Percentiles rank a stretch among this genome's conserved stretches.
Evolutionary conservation across 1,140 invertebrate genomes (phyloP).

Genomic region (Leptonema lineaticorne): DNA sequence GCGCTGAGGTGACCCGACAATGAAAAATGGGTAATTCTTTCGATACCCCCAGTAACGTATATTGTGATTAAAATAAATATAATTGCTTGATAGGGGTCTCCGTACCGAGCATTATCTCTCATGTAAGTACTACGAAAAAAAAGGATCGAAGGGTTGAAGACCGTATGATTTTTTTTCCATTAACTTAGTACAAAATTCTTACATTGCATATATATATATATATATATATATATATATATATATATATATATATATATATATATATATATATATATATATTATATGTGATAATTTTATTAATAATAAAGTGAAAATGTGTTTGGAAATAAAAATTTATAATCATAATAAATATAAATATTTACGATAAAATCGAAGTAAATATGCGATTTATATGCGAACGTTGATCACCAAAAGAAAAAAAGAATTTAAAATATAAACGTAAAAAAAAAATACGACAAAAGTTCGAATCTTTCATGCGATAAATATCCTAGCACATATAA

Average conservation of each 20-base stretch:
- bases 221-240: no score
- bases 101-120: constrained; percentile 17
- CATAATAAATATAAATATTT: no score
- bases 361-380: no score
- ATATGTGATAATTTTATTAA: no score
- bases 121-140: neutral
- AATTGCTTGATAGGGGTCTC: constrained; percentile 41
- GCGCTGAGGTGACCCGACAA: constrained; percentile 34
- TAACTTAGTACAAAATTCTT: neutral
- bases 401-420: no score
- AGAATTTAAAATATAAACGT: no score
- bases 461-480: neutral
- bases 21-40: constrained; percentile 33
- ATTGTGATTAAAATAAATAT: constrained; percentile 43
- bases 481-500: neutral
- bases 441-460: neutral
- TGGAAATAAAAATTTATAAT: neutral
- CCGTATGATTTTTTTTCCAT: neutral
- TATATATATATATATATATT: no score
- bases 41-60: constrained; percentile 33
- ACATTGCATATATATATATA: neutral
- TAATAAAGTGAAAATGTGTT: no score
- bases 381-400: no score
- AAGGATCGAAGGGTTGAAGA: constrained; percentile 2
- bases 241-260: no score